A percentile compares a stretch with the other conserved stretches of the same genome.
These are phyloP conservation scores for Nephrotoma appendiculata DNA, from an alignment of 2,888 invertebrate genomes.

Conservation along the genomic window DNA sequence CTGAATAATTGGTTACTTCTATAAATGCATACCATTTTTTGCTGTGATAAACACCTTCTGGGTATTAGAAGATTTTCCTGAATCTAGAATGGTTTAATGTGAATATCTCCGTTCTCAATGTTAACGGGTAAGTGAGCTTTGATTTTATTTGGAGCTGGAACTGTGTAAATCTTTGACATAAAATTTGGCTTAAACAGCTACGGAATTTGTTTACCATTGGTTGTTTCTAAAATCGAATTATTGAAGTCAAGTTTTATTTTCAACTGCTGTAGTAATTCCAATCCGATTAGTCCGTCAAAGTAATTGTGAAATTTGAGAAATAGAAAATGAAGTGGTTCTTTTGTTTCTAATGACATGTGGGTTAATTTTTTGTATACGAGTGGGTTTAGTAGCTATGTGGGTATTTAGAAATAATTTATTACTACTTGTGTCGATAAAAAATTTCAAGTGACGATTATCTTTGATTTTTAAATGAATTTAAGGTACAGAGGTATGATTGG, in stretches of 20 bases:
- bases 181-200: conserved; percentile 8
- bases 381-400: too few relatives aligned
- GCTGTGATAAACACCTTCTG: conserved; percentile 9
- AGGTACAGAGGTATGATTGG: too few relatives aligned
- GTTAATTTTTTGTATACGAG: too few relatives aligned
- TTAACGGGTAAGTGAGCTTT: too few relatives aligned
- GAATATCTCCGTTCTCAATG: too few relatives aligned
- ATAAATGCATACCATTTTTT: conserved; percentile 9
- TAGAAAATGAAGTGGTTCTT: too few relatives aligned
- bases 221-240: conserved; percentile 7
- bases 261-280: conserved; percentile 11
- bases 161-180: conserved; percentile 9
- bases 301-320: conserved; percentile 11
- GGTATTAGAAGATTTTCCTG: not conserved
- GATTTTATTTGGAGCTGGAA: not conserved
- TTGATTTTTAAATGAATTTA: too few relatives aligned
- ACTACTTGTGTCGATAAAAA: too few relatives aligned
- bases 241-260: conserved; percentile 10
- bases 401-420: too few relatives aligned
- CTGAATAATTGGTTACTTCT: conserved; percentile 8
- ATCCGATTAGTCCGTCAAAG: conserved; percentile 14
- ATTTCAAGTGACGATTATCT: too few relatives aligned
- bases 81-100: too few relatives aligned
- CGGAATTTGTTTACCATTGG: conserved; percentile 1
- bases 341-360: too few relatives aligned